Conservation (phyloP, 1,140 invertebrate species). For the Cydia strobilella region DNA sequence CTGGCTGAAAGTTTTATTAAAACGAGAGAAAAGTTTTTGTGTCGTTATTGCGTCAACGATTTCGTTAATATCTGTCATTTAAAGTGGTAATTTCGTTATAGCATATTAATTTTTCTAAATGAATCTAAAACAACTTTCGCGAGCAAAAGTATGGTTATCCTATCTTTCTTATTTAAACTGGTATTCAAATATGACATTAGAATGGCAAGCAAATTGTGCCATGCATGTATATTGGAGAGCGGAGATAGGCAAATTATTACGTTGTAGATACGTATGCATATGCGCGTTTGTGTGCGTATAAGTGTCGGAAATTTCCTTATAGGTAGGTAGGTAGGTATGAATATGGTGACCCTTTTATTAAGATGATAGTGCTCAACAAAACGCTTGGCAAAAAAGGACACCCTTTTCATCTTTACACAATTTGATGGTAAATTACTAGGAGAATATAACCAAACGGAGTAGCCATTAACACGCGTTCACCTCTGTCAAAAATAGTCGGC, state of each 20-base stretch:
- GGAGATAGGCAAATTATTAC: background rate
- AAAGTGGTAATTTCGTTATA: too few relatives aligned
- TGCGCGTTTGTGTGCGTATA: background rate
- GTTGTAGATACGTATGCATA: background rate
- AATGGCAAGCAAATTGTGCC: conserved; percentile 1
- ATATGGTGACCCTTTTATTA: conserved; percentile 3
- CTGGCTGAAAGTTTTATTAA: too few relatives aligned
- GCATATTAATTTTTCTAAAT: too few relatives aligned
- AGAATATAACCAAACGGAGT: too few relatives aligned
- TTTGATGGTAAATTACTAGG: background rate
- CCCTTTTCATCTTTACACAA: background rate
- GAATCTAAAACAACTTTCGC: background rate
- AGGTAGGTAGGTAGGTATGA: too few relatives aligned
- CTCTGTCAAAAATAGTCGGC: too few relatives aligned
- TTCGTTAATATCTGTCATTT: too few relatives aligned
- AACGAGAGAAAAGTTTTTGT: too few relatives aligned
- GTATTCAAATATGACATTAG: background rate
- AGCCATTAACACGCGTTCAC: too few relatives aligned
- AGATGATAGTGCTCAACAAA: background rate
- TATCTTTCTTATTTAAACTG: background rate
- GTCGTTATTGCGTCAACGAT: too few relatives aligned
- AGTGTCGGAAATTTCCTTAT: background rate
- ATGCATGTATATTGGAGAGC: background rate
- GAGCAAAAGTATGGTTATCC: conserved; percentile 1
- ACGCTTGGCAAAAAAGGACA: background rate